phyloP scores from a whole-genome alignment of 2,888 invertebrate genomes.

The Suillia variegata region DNA sequence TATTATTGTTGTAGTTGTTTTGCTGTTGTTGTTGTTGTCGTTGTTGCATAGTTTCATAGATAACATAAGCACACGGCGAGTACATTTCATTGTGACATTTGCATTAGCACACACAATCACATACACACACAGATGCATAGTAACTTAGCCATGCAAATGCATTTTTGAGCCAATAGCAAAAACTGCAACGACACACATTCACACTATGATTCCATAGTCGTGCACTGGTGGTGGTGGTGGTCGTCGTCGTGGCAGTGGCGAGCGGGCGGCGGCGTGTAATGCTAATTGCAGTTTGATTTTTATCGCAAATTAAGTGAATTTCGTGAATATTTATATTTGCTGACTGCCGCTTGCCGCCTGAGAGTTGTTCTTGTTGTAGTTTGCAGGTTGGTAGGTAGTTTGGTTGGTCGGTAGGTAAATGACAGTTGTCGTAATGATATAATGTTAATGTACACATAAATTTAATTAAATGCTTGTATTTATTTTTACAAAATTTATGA shows the following conservation, averaged over 20 bases:
- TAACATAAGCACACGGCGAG: background rate
- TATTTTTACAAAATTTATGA: too few relatives aligned
- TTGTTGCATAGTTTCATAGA: background rate
- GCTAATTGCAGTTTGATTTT: conserved; percentile 26
- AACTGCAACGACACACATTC: too few relatives aligned
- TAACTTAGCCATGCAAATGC: conserved; percentile 3
- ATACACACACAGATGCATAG: conserved; percentile 11
- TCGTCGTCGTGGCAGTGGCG: too few relatives aligned
- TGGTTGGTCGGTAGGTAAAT: background rate
- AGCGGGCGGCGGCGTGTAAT: conserved; percentile 15
- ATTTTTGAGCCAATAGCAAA: conserved; percentile 28
- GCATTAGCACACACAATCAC: conserved; percentile 35
- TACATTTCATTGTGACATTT: conserved; percentile 50
- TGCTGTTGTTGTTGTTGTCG: background rate
- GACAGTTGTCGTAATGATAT: background rate
- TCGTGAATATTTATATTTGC: conserved; percentile 12
- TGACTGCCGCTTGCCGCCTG: too few relatives aligned
- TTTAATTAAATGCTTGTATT: too few relatives aligned
- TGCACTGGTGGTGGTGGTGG: background rate
- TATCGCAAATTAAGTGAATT: conserved; percentile 27
- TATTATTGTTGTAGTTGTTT: too few relatives aligned
- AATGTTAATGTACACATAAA: background rate
- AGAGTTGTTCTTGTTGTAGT: too few relatives aligned
- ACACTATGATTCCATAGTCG: too few relatives aligned
- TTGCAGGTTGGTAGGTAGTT: too few relatives aligned